Base-by-base conservation (phyloP, 1,140 invertebrate species). In the Hirudo medicinalis region DNA sequence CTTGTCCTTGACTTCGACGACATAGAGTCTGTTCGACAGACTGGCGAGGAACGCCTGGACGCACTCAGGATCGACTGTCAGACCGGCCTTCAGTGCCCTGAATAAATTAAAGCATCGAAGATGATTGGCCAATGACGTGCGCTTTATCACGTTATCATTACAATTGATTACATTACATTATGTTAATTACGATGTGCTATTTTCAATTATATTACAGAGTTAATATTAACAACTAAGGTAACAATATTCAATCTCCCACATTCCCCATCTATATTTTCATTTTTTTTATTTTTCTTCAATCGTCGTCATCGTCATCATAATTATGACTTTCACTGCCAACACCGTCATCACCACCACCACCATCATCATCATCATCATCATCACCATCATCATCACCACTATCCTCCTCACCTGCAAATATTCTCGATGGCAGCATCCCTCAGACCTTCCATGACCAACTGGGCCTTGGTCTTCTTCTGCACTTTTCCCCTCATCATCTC, bases 401-500 rank as follows among this genome's bases (percentile, higher is more conserved):
- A 13, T 49, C 43, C 6, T 57, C 71, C 60, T 49, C 71, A 83
- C 75, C 91, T 89, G 80, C 94, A 97, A 8, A 98, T 84, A 82
- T 97, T 97, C 78, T 94, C 91, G 75, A 98, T 97, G 3, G 94
- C 93, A 9, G 92, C 90, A 81, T 97, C 92, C 67, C 94, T 82
- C 20, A 88, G 76, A 72, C 90, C 90, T 79, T 95, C 91, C 82
- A 95, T 91, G 0, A 89, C 89, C 4, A 85, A 74, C 4, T 76
- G 72, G 32, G 81, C 71, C 69, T 73, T 72, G 29, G 25, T 53
- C 27, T 60, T 66, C 66, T 70, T 70, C 36, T 70, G 40, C 2
- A 25, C 25, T 17, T 70, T 36, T 27, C 54, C 68, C 43, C 43
- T 49, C 43, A 49, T 13, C 43, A 49, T 49, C 13, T 49, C 43